phyloP scores from a whole-genome alignment of 2,797 vertebrate genomes.

The Erethizon dorsatum region DNA sequence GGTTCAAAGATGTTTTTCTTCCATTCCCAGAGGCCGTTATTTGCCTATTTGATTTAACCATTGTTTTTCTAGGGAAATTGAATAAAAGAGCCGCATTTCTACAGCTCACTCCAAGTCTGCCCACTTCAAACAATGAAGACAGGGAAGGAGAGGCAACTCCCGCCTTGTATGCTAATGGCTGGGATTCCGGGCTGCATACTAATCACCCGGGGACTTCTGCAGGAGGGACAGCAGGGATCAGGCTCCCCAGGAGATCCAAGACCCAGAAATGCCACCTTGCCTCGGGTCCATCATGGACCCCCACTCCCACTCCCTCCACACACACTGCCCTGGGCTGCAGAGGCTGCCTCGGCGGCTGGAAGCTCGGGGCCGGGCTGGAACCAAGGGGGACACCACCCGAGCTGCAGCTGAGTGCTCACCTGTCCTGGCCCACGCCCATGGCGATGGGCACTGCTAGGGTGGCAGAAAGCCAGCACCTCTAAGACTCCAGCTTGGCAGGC shows the following conservation, averaged over 20 bases:
- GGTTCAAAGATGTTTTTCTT: conserved; percentile 62
- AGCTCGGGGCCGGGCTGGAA: background rate
- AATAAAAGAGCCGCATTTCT: conserved; percentile 61
- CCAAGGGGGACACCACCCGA: background rate
- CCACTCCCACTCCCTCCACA: background rate
- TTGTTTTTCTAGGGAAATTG: conserved; percentile 76
- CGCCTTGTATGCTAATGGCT: background rate
- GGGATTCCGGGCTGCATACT: background rate
- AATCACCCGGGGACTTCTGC: background rate
- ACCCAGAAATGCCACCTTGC: fast-evolving
- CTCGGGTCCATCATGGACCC: background rate
- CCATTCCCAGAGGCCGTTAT: conserved; percentile 1
- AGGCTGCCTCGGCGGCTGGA: fast-evolving
- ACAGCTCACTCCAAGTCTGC: conserved; percentile 47
- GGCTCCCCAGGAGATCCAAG: background rate
- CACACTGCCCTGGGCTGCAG: background rate
- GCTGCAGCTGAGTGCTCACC: background rate
- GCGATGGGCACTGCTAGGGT: background rate
- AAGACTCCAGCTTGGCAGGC: background rate
- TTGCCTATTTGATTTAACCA: conserved; percentile 74
- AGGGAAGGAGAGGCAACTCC: background rate
- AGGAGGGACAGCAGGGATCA: background rate
- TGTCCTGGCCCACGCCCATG: background rate
- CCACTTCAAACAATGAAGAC: conserved; percentile 70
- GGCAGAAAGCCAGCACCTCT: background rate